Base-by-base conservation (phyloP, 2,888 invertebrate genomes). In the Phrixothrix hirtus region DNA sequence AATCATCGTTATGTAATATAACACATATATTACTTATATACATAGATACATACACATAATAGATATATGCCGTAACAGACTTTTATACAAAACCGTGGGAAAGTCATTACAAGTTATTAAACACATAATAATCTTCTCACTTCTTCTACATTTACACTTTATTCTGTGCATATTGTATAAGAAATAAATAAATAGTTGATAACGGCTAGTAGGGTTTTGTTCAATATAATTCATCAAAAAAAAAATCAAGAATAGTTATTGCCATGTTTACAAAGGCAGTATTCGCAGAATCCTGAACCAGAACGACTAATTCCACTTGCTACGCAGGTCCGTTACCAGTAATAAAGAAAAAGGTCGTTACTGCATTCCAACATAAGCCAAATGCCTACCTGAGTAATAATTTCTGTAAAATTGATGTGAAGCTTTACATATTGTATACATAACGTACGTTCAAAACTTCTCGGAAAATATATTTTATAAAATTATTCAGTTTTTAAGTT, bases 271-370 rank as follows among this genome's bases (percentile, higher is more conserved):
- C 11, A 12, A 12, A 26, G 25, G 11, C 37, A 26, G 14, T 6
- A 31, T 34, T 32, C 43, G n/a, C 12, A 14, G 43, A 43, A 35
- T 44, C 32, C 35, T 27, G 12, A 37, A 44, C 15, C 25, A 44
- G 15, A 35, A 27, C 42, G 12, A 42, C 42, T 42, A 44, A 27
- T 27, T 10, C 44, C 43, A 43, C 34, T 43, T 43, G 43, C 25
- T 43, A 34, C 26, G 32, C 34, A 29, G 25, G 27, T 44, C 44
- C 35, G 35, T 44, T 44, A 44, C 14, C 32, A n/a, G n/a, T 42
- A 42, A 42, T 32, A 32, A 42, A 42, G 38, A 38, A 38, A 29
- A 42, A 42, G 32, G 42, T 42, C 32, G 21, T 42, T 42, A 32
- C 32, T 42, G 42, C 42, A 32, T 42, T 32, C 42, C 42, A 32